Evolutionary conservation across 2,113 vertebrate genomes (phyloP).

Genomic region (Ophiodon elongatus): DNA sequence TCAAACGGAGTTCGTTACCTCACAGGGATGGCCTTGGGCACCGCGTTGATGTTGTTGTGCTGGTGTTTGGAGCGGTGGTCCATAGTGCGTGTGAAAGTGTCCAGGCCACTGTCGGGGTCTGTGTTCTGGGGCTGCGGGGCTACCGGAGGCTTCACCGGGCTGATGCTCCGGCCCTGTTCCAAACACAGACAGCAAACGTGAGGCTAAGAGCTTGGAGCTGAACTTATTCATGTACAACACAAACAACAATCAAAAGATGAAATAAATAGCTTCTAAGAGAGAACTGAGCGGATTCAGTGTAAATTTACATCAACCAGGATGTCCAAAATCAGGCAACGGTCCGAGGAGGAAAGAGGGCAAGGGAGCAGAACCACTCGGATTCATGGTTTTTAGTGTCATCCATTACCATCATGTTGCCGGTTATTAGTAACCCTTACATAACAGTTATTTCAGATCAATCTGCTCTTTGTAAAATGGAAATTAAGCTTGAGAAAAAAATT

Average conservation of each 20-base stretch:
- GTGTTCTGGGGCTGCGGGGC: constrained; percentile 82
- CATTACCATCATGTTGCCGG: background rate
- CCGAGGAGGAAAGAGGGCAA: background rate
- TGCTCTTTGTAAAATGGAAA: background rate
- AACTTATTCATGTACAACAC: background rate
- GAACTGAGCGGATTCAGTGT: background rate
- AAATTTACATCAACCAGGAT: background rate
- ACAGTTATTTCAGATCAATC: background rate
- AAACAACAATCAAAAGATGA: background rate
- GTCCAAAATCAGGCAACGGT: background rate
- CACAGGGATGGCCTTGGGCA: constrained; percentile 96
- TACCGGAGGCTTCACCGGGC: constrained; percentile 86
- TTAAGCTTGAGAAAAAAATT: background rate
- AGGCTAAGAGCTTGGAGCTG: background rate
- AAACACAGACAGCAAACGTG: constrained; percentile 4
- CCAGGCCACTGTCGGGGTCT: constrained; percentile 90
- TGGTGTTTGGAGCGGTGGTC: constrained; percentile 93
- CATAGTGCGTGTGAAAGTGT: constrained; percentile 89
- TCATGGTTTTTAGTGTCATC: background rate
- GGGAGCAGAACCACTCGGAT: background rate
- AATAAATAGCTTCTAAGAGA: background rate
- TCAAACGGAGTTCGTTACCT: constrained; percentile 84
- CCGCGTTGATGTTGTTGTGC: constrained; percentile 91
- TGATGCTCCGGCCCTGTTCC: constrained; percentile 74
- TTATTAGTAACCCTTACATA: background rate